A percentile compares a stretch with the other conserved stretches of the same genome.
Conservation (phyloP, 1,140 invertebrate species). For the Drosophila miranda region DNA sequence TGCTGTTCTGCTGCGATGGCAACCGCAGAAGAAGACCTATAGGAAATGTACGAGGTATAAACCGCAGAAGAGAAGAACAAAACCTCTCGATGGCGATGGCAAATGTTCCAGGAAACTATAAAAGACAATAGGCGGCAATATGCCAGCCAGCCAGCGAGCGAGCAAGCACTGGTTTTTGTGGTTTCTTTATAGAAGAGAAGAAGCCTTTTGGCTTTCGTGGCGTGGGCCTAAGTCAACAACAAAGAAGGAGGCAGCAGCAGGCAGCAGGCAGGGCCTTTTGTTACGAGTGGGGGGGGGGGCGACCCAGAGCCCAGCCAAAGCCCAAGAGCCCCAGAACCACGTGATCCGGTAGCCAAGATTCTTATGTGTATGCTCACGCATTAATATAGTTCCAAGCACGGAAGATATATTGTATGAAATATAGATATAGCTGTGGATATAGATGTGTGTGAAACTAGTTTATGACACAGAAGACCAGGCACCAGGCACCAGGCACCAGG, state of each 20-base stretch:
- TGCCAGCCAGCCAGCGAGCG: constrained; percentile 41
- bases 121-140: constrained; percentile 79
- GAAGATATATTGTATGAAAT: constrained; percentile 1
- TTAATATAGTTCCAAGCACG: constrained; percentile 61
- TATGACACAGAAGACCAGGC: constrained; percentile 55
- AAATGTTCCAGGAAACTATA: constrained; percentile 78
- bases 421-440: constrained; percentile 42
- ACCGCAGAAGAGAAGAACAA: constrained; percentile 30
- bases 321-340: no score
- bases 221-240: constrained; percentile 79
- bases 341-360: constrained; percentile 33
- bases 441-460: constrained; percentile 78
- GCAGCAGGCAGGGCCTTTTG: constrained; percentile 50
- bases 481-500: no score
- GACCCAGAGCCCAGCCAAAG: neutral
- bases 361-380: constrained; percentile 61
- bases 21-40: constrained; percentile 44
- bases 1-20: constrained; percentile 15
- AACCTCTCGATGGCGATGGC: constrained; percentile 58
- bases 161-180: constrained; percentile 67
- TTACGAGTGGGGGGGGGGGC: constrained; percentile 13
- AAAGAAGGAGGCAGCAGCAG: constrained; percentile 56
- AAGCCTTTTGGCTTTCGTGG: constrained; percentile 60
- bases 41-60: constrained; percentile 23
- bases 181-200: constrained; percentile 52